Evolutionary conservation across 2,113 vertebrate species (phyloP).

Genomic region (Bettongia penicillata): DNA sequence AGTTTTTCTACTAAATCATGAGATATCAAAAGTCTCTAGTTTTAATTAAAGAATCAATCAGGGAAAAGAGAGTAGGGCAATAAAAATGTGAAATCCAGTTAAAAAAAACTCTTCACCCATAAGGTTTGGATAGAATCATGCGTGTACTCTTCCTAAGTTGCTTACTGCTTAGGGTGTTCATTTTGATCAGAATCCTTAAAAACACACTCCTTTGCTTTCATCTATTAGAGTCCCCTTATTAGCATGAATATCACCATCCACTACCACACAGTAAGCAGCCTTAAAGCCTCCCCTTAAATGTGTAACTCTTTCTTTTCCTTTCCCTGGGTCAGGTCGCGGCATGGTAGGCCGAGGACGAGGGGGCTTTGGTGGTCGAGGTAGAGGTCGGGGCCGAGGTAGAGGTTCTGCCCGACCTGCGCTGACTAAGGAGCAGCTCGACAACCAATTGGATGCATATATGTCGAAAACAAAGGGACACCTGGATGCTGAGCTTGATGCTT

Average conservation of each 20-base stretch:
- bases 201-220: slow-evolving; percentile 52
- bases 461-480: slow-evolving; percentile 98
- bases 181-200: slow-evolving; percentile 64
- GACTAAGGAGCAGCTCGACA: slow-evolving; percentile 97
- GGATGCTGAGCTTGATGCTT: slow-evolving; percentile 97
- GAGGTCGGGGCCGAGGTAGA: slow-evolving; percentile 91
- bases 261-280: slow-evolving; percentile 42
- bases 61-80: neutral
- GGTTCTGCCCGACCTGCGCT: slow-evolving; percentile 84
- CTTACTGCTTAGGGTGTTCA: slow-evolving; percentile 69
- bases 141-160: slow-evolving; percentile 75
- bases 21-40: neutral
- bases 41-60: too few species aligned
- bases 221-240: slow-evolving; percentile 65
- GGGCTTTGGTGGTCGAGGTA: slow-evolving; percentile 89
- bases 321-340: slow-evolving; percentile 87
- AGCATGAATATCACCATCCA: slow-evolving; percentile 60
- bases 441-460: slow-evolving; percentile 98
- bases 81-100: neutral
- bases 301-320: neutral
- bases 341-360: slow-evolving; percentile 90
- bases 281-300: slow-evolving; percentile 42
- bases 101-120: neutral
- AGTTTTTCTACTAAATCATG: neutral
- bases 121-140: neutral